These are phyloP conservation scores for Lamellibrachia columna DNA, from an alignment of 2,888 invertebrate genomes.

Conservation along the genomic window DNA sequence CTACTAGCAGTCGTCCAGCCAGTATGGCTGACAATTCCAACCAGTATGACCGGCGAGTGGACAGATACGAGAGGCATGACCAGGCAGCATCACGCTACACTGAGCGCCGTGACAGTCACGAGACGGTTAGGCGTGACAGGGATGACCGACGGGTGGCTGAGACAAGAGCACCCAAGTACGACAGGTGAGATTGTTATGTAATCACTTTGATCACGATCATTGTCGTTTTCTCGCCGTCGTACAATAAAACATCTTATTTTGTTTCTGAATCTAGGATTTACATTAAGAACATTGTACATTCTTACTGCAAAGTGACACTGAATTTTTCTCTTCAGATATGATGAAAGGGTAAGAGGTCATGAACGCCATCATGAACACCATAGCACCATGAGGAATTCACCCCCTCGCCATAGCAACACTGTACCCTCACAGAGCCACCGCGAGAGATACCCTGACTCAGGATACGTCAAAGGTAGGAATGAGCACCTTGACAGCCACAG, in stretches of 20 bases:
- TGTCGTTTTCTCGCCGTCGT: neutral
- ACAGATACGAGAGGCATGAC: neutral
- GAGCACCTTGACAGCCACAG: neutral
- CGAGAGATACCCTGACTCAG: neutral
- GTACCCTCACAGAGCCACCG: neutral
- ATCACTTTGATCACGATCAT: neutral
- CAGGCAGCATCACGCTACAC: neutral
- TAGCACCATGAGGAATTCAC: neutral
- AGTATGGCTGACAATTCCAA: neutral
- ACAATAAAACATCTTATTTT: neutral
- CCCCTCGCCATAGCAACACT: neutral
- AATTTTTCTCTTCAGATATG: neutral
- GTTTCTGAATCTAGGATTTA: neutral
- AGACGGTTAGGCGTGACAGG: neutral
- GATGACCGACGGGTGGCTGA: slow-evolving; percentile 9
- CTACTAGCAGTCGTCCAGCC: neutral
- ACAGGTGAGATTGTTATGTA: neutral
- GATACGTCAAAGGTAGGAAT: neutral
- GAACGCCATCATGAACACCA: neutral
- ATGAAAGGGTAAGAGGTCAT: neutral
- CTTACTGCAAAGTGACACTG: neutral
- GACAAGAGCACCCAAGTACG: neutral
- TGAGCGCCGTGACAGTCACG: neutral
- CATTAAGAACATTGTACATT: neutral
- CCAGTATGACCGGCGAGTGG: neutral